Base-by-base conservation (phyloP, 2,888 invertebrate genomes). In the Lochmaea crataegi region DNA sequence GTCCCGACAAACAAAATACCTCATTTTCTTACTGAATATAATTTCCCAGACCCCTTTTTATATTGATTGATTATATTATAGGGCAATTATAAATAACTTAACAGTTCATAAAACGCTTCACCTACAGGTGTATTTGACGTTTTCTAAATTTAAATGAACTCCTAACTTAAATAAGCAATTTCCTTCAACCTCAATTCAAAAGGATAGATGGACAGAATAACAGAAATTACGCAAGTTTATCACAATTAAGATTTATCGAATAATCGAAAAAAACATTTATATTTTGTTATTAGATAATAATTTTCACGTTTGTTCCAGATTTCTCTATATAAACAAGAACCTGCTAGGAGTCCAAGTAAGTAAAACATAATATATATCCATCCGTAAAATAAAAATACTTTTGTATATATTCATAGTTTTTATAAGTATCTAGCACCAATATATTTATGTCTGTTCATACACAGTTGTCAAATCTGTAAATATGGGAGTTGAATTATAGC, bases 281-380 rank as follows among this genome's bases (percentile, higher is more conserved):
- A 38, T 7, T 45, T 53, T 10, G n/a, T 53, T 18, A 53, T 16
- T 48, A 16, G 5, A 53, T 53, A 53, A 53, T 18, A 2, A 10
- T 53, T 16, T 18, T 18, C 3, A 32, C n/a, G 12, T 58, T 58
- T 58, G 42, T 63, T 63, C n/a, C 42, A 63, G 61, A 16, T 42
- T 10, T 63, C 61, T 16, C 11, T 18, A 45, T 63, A 63, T 42
- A 38, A 42, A 41, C 61, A 42, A 63, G 61, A 42, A 18, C 41
- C 61, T 10, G 41, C 42, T 16, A 38, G 61, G 16, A 63, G 38
- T 63, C 61, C 61, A 63, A 63, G 61, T 63, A 63, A 63, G 58
- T 58, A 58, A 32, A 16, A 53, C 9, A 16, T 18, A 53, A n/a
- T n/a, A n/a, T n/a, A n/a, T n/a, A n/a, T n/a, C n/a, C 18, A 2